Base-by-base conservation (phyloP, 2,888 invertebrate genomes). In the Loripinus fragilis region DNA sequence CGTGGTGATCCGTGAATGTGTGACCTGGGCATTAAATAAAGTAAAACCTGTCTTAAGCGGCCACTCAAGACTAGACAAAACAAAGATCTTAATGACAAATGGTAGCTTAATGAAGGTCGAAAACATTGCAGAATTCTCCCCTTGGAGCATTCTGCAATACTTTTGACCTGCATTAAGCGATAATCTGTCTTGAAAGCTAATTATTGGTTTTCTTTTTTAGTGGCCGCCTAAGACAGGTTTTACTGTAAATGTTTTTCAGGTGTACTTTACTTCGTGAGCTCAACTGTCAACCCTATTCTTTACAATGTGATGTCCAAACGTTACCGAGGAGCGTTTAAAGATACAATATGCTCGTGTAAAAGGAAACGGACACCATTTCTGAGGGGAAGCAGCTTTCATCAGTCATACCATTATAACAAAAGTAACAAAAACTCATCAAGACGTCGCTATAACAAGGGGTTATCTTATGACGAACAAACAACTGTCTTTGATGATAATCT, bases 231-330 rank as follows among this genome's bases (percentile, higher is more conserved):
- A n/a, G n/a, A n/a, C n/a, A n/a, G n/a, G n/a, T n/a, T n/a, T n/a
- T n/a, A n/a, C n/a, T n/a, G n/a, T n/a, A n/a, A n/a, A n/a, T 67
- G 1, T 50, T 15, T 83, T 85, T 30, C 71, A 85, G 98, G 98
- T 0, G 95, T 98, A 0, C 95, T 98, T 80, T 98, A 98, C 94
- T 98, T 97, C 94, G 94, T 98, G 87, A 97, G 98, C 2, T 97
- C 98, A 7, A 97, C 97, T 89, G 96, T 98, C 91, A 98, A 98
- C 94, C 98, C 98, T 0, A 95, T 98, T 84, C 95, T 98, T 55
- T 98, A 98, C 94, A 97, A 98, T 94, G 96, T 98, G 74, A 97
- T 98, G 98, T 98, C 98, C n/a, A 96, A 97, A 93, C 97, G 98
- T 93, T 98, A 98, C 92, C 95, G 98, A 50, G 96, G 96, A 86